Base-by-base conservation (phyloP, 2,113 vertebrate species). In the Vidua chalybeata region DNA sequence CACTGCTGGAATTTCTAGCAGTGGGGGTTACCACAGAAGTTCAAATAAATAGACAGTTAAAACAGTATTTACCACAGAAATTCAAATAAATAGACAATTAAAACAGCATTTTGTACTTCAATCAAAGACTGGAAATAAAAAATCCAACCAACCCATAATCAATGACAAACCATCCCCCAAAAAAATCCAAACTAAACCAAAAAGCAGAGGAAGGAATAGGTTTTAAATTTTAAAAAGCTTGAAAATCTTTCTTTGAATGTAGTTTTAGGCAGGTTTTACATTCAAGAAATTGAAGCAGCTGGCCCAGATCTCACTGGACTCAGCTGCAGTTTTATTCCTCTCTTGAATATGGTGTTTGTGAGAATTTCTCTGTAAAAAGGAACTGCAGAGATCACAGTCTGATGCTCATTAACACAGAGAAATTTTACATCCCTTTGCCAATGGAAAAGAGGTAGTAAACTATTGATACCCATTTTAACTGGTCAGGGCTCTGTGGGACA, bases 111-210 rank as follows among this genome's bases (percentile, higher is more conserved):
- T 56, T 56, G 10, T 27, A 45, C 13, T 56, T 92, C 33, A 52
- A 0, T 4, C 48, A 48, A 59, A 86, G 55, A 52, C 8, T 37
- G 33, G 33, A 61, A 80, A 52, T 64, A 24, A 73, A 59, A 56
- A 23, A 6, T 2, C 3, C 12, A 51, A 14, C 52, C 8, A 37
- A 14, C 9, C 41, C 43, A 28, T 17, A 20, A n/a, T 28, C 12
- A 49, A 3, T 8, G 11, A 33, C 11, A 30, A 62, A 24, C 4
- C 51, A 22, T n/a, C 27, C 26, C 3, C 5, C 4, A 1, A 14
- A 30, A 71, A 62, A 20, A 0, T 18, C 49, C 30, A 69, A 75
- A 13, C 6, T 8, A 37, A 49, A 69, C 13, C 5, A 55, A 37
- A 41, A 31, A 27, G 3, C 17, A 73, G 18, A 56, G 16, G 28